Evolutionary conservation across 2,113 vertebrate genomes (phyloP), one percentile per base, ranked within the genome.

Genomic region (Chloroceryle aenea): DNA sequence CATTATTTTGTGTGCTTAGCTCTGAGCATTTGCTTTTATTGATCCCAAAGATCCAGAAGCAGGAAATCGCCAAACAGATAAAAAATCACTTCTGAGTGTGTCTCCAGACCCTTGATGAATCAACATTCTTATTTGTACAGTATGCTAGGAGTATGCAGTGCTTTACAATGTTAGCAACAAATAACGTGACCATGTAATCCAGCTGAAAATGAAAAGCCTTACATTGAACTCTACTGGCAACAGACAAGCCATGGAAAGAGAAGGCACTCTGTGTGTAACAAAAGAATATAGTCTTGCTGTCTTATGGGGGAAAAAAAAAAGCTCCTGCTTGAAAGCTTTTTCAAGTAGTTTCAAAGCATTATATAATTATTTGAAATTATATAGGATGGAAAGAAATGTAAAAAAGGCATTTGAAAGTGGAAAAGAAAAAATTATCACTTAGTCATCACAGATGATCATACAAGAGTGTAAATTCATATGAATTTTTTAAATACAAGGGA

Each of bases 1-100:
- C 7, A 23, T 83, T 79, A 92, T 94, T 88, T 53, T 32, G 16
- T 5, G 2, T 81, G 43, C 55, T 93, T 84, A 84, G 68, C 26
- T 96, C 87, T 95, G 87, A 95, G 64, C 47, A 84, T 95, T 95
- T 84, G 23, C 22, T 96, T 96, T 95, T 93, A 96, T 94, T 93
- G 79, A 96, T 89, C 76, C 56, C 88, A 90, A 75, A 88, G 61
- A 78, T 48, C 58, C 32, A 45, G 29, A 48, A 83, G 50, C 77
- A 93, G 85, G 50, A 91, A 86, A 71, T 89, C 77, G 8, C 32
- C 55, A 36, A 84, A 64, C 38, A 95, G 92, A 96, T 93, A 88
- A 90, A 95, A 80, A 84, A 71, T 93, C 42, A 53, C 18, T 92
- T 89, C 89, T 71, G 48, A 88, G 27, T 67, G 45, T 88, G 30